Conservation (phyloP, 2,113 vertebrate genomes). For the Beaufortia kweichowensis region DNA sequence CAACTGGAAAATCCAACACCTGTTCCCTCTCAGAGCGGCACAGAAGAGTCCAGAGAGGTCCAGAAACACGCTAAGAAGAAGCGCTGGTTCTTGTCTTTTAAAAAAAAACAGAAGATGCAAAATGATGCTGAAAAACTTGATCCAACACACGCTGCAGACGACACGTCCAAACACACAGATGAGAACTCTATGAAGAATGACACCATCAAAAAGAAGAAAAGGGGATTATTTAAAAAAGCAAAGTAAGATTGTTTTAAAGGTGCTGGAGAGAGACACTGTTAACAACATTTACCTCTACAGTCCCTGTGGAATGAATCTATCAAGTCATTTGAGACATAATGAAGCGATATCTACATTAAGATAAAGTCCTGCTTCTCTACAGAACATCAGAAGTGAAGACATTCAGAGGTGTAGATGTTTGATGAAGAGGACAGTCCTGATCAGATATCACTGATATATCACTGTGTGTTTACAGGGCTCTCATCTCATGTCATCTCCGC, state of each 20-base stretch:
- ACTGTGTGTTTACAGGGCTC: too few relatives aligned
- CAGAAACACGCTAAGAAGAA: not conserved
- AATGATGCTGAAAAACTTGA: not conserved
- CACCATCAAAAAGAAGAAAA: slow-evolving; percentile 44
- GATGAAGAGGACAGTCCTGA: too few relatives aligned
- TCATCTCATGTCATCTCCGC: too few relatives aligned
- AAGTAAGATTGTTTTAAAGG: not conserved
- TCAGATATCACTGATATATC: too few relatives aligned
- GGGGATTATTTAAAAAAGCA: not conserved
- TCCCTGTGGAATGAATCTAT: too few relatives aligned
- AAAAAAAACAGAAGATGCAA: slow-evolving; percentile 1
- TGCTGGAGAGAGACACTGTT: too few relatives aligned
- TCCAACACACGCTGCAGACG: not conserved
- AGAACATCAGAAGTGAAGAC: too few relatives aligned
- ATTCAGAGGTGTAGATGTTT: too few relatives aligned
- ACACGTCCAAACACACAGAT: not conserved
- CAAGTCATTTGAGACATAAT: too few relatives aligned
- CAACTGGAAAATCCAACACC: slow-evolving; percentile 44
- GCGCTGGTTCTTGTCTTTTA: not conserved
- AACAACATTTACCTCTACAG: too few relatives aligned
- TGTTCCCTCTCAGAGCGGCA: not conserved
- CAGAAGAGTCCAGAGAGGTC: slow-evolving; percentile 1
- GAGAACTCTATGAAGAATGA: slow-evolving; percentile 25
- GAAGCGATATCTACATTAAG: too few relatives aligned
- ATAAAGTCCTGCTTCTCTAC: too few relatives aligned